Evolutionary conservation across 1,140 invertebrate genomes (phyloP).

Genomic region (Solenopsis invicta): DNA sequence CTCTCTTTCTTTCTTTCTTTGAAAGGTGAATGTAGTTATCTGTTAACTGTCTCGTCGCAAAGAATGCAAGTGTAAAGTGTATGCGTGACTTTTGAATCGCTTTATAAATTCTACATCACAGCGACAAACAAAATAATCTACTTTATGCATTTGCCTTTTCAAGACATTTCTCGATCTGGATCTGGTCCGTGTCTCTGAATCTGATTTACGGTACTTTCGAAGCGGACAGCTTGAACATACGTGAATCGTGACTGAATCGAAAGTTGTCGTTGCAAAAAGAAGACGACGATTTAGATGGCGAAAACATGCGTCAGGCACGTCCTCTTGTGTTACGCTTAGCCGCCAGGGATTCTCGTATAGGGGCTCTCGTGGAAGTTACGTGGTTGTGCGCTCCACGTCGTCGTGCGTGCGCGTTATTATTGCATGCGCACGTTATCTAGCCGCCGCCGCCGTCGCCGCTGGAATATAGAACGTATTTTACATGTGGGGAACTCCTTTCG

Average conservation of each 20-base stretch:
- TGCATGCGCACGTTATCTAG: conserved; percentile 39
- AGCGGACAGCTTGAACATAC: neutral
- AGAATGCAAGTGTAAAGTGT: neutral
- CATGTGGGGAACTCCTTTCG: neutral
- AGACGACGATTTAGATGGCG: conserved; percentile 52
- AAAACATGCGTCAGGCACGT: conserved; percentile 54
- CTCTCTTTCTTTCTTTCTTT: neutral
- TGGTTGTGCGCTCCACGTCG: neutral
- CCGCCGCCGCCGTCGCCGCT: neutral
- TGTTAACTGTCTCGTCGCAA: neutral
- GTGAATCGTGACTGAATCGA: neutral
- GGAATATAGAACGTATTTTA: conserved; percentile 36
- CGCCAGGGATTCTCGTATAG: conserved; percentile 46
- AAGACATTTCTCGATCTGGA: neutral
- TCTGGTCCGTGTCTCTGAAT: neutral
- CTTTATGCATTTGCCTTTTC: neutral
- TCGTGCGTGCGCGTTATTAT: conserved; percentile 12
- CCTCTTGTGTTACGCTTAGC: conserved; percentile 41
- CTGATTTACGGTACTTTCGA: conserved; percentile 34
- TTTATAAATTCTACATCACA: neutral
- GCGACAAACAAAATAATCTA: neutral
- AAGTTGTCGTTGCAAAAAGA: conserved; percentile 26
- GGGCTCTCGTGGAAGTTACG: conserved; percentile 35
- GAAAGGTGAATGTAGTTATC: neutral
- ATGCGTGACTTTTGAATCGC: neutral